Conservation (phyloP, 1,140 invertebrate species). For the Anoplolepis gracilipes region DNA sequence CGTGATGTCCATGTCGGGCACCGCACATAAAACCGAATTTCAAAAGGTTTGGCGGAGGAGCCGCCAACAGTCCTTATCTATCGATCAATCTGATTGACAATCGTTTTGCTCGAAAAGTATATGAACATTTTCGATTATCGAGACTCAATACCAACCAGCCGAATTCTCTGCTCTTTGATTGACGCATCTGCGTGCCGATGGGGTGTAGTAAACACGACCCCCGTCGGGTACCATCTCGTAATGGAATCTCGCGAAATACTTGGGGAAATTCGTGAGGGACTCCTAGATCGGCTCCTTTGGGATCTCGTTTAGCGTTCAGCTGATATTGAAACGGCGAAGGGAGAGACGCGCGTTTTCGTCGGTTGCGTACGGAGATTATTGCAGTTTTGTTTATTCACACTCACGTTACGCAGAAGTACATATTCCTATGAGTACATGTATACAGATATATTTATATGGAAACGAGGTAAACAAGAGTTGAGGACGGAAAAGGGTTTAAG, state of each 20-base stretch:
- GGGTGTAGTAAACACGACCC: constrained; percentile 40
- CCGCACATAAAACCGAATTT: constrained; percentile 49
- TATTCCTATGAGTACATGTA: background rate
- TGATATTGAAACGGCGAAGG: constrained; percentile 77
- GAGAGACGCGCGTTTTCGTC: constrained; percentile 65
- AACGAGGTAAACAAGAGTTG: background rate
- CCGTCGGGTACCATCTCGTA: constrained; percentile 53
- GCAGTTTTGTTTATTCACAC: constrained; percentile 79
- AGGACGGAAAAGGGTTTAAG: background rate
- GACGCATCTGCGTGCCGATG: constrained; percentile 52
- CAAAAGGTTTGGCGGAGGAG: constrained; percentile 46
- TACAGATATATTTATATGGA: background rate
- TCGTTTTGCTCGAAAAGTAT: constrained; percentile 51
- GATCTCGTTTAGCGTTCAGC: constrained; percentile 74
- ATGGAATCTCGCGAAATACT: constrained; percentile 63
- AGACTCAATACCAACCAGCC: constrained; percentile 42
- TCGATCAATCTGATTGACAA: constrained; percentile 64
- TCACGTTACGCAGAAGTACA: constrained; percentile 66
- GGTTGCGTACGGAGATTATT: constrained; percentile 71
- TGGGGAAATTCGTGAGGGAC: constrained; percentile 58
- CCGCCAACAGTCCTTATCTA: constrained; percentile 46
- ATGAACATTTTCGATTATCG: constrained; percentile 61
- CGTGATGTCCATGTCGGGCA: constrained; percentile 21
- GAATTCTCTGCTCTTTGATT: constrained; percentile 53
- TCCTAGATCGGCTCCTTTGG: constrained; percentile 62